Evolutionary conservation across 2,113 vertebrate genomes (phyloP), one percentile per base, ranked within the genome.

Genomic region (Cryptotis parvus): DNA sequence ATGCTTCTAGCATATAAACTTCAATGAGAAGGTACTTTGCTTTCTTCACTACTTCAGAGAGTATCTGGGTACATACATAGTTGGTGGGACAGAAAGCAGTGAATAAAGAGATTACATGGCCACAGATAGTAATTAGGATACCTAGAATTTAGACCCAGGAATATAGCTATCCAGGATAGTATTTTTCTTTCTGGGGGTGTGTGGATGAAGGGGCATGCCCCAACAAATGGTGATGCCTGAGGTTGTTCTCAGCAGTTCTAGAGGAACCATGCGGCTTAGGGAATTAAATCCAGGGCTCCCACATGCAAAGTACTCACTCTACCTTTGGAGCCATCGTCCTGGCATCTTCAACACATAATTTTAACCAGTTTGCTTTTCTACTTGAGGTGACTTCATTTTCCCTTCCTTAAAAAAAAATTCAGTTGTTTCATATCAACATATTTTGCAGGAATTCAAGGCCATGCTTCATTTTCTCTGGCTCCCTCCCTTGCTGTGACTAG

Each of bases 61-160:
- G 39, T 86, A 94, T 72, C 84, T 58, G 22, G 66, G 55, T 29
- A 68, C 39, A 31, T 29, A 68, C 39, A 31, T 33, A 83, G 49
- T 39, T 78, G 78, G 72, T 78, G 31, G 49, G 84, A 74, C 84
- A 92, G 74, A 84, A 92, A 70, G 31, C 66, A 43, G 33, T 63
- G 33, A 94, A 45, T 83, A 83, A 92, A 93, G 41, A 91, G 86
- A 74, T 70, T 69, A 45, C 27, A 26, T 79, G 63, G 33, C 43
- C 45, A 69, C 26, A 90, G 68, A 87, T 75, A 26, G 26, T 68
- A 55, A 49, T 26, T 45, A n/a, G 9, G 89, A 18, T 75, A 55
- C 41, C 16, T 9, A 11, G 63, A 74, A 37, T 77, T 69, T 80
- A 41, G 16, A 63, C 26, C n/a, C 29, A 87, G n/a, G 16, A 69